Percentiles rank a stretch among this genome's conserved stretches.
Evolutionary conservation across 1,140 invertebrate genomes (phyloP).

Genomic region (Zaprionus camerounensis): DNA sequence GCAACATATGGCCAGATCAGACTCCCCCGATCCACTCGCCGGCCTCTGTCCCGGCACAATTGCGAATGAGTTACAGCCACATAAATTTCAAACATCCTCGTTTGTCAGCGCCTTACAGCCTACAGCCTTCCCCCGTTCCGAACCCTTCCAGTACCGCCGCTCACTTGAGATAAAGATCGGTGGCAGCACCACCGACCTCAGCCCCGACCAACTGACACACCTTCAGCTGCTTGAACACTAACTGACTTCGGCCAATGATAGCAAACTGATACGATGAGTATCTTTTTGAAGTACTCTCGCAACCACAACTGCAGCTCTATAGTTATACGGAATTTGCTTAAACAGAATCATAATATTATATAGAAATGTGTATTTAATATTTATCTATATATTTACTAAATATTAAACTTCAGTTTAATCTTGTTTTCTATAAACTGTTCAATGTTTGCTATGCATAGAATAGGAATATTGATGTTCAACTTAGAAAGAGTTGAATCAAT

Average conservation of each 20-base stretch:
- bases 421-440: no score
- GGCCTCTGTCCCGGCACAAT: constrained; percentile 22
- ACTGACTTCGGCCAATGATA: not conserved
- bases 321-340: no score
- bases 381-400: no score
- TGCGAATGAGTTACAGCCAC: constrained; percentile 53
- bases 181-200: not conserved
- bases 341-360: no score
- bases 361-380: no score
- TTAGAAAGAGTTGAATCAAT: no score
- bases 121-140: not conserved
- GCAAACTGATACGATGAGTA: not conserved
- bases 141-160: constrained; percentile 44
- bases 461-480: no score
- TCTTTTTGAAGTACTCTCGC: no score
- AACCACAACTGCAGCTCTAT: no score
- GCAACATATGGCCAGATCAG: constrained; percentile 60
- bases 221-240: constrained; percentile 7
- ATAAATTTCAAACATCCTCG: constrained; percentile 67
- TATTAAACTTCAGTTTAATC: no score
- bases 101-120: constrained; percentile 57
- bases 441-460: no score
- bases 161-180: constrained; percentile 74
- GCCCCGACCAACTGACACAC: constrained; percentile 60
- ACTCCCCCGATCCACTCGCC: not conserved